Conservation (phyloP, 2,888 invertebrate species). For the Eudasyphora cyanicolor region DNA sequence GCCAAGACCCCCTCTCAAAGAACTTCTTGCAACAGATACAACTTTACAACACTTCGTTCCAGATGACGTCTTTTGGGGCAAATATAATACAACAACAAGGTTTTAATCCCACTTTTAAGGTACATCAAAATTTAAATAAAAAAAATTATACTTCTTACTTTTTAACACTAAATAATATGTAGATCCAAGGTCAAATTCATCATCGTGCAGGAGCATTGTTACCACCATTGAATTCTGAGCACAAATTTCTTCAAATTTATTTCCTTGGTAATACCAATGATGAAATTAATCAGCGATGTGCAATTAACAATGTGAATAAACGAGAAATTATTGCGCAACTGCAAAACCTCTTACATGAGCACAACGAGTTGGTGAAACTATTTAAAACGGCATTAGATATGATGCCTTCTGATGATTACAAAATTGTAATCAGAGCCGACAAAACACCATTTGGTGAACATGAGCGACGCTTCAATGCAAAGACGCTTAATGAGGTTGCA, state of each 20-base stretch:
- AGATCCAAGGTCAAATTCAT: not conserved
- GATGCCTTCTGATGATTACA: constrained; percentile 38
- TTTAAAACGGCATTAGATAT: constrained; percentile 30
- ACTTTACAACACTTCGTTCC: not conserved
- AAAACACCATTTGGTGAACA: constrained; percentile 44
- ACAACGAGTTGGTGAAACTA: constrained; percentile 38
- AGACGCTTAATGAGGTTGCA: constrained; percentile 44
- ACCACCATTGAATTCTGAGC: constrained; percentile 29
- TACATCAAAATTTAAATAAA: not conserved
- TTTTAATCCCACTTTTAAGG: constrained; percentile 8
- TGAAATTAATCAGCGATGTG: constrained; percentile 42
- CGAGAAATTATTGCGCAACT: constrained; percentile 30
- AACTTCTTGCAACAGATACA: constrained; percentile 45
- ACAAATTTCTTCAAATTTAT: constrained; percentile 57
- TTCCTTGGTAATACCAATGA: constrained; percentile 42
- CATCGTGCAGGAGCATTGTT: not conserved
- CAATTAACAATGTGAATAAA: not conserved
- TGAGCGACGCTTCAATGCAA: constrained; percentile 47
- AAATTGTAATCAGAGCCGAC: constrained; percentile 47
- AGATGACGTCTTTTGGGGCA: constrained; percentile 42
- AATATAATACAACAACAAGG: constrained; percentile 4
- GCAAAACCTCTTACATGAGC: not conserved
- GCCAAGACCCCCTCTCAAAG: constrained; percentile 37
- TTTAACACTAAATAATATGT: not conserved
- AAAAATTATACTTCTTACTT: not conserved